Percentiles rank a stretch among this genome's conserved stretches.
Conservation (phyloP, 2,797 vertebrate species). For the Austrolebias charrua region DNA sequence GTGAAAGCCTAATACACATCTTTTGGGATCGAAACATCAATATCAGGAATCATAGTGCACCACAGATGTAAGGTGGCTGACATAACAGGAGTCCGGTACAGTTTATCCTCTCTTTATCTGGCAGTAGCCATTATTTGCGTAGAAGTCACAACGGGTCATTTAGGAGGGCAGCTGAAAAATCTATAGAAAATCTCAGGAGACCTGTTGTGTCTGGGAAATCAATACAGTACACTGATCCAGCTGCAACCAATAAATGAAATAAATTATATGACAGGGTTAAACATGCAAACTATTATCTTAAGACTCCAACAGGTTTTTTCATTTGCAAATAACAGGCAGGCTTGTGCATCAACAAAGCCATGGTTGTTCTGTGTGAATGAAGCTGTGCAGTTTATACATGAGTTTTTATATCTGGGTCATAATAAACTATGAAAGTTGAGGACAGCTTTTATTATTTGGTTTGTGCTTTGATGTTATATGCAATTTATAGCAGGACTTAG, state of each 20-base stretch:
- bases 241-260: constrained; percentile 72
- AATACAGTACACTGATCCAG: constrained; percentile 67
- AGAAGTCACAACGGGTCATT: constrained; percentile 73
- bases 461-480: no score
- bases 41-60: constrained; percentile 57
- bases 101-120: constrained; percentile 67
- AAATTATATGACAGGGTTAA: constrained; percentile 67
- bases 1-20: constrained; percentile 39
- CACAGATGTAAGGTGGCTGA: constrained; percentile 50
- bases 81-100: constrained; percentile 65
- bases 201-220: constrained; percentile 70
- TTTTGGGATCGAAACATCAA: constrained; percentile 59
- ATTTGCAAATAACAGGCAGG: constrained; percentile 59
- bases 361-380: constrained; percentile 23
- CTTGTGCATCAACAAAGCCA: constrained; percentile 47
- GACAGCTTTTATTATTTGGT: no score
- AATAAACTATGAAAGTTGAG: no score
- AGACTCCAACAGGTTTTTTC: constrained; percentile 65
- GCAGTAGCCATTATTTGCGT: constrained; percentile 58
- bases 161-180: constrained; percentile 76
- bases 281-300: constrained; percentile 71
- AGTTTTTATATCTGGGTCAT: no score
- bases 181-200: constrained; percentile 68
- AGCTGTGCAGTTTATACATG: no score
- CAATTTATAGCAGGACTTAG: no score